These are phyloP conservation scores for Mayetiola destructor DNA, from an alignment of 2,888 invertebrate genomes.

Conservation along the genomic window DNA sequence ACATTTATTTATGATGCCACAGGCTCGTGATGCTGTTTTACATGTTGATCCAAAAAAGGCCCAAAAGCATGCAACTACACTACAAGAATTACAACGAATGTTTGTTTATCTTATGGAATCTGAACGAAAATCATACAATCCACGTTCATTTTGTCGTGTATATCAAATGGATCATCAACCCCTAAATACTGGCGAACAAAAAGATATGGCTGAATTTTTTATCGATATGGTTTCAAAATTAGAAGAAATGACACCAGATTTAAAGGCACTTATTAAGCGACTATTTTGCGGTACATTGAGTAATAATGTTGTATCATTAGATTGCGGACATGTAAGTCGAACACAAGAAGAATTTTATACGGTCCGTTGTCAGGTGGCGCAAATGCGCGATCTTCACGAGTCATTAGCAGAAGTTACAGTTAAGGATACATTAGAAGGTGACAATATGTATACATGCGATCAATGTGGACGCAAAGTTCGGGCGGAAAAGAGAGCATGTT, in stretches of 20 bases:
- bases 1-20: slow-evolving; percentile 94
- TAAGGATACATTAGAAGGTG: slow-evolving; percentile 90
- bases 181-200: slow-evolving; percentile 89
- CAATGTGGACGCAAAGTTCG: slow-evolving; percentile 90
- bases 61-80: slow-evolving; percentile 65
- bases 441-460: slow-evolving; percentile 95
- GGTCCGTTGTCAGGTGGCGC: slow-evolving; percentile 89
- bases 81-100: slow-evolving; percentile 84
- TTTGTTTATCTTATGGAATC: slow-evolving; percentile 89
- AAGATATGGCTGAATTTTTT: slow-evolving; percentile 97
- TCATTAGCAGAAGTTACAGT: slow-evolving; percentile 93
- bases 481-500: slow-evolving; percentile 88
- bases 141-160: slow-evolving; percentile 85
- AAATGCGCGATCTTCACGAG: slow-evolving; percentile 90
- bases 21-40: slow-evolving; percentile 71
- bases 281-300: slow-evolving; percentile 87
- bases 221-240: slow-evolving; percentile 90
- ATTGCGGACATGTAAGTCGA: slow-evolving; percentile 87
- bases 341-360: slow-evolving; percentile 94
- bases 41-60: slow-evolving; percentile 56
- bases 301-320: slow-evolving; percentile 89
- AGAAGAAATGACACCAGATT: slow-evolving; percentile 86
- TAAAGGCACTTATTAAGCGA: slow-evolving; percentile 78
- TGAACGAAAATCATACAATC: slow-evolving; percentile 90
- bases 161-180: slow-evolving; percentile 97